Base-by-base conservation (phyloP, 2,113 vertebrate species). In the Takifugu flavidus region DNA sequence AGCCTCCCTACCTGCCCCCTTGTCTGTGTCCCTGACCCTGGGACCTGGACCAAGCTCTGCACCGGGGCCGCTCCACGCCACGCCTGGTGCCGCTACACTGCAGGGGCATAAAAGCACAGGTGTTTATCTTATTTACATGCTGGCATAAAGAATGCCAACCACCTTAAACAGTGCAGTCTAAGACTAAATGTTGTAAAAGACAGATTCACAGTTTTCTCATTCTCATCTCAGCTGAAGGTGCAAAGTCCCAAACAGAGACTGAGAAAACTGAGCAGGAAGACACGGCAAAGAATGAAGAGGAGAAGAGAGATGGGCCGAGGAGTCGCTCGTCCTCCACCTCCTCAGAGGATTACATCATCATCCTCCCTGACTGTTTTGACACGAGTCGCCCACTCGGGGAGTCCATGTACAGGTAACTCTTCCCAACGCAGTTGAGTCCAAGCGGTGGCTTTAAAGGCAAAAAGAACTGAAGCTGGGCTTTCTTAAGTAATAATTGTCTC, bases 311-410 rank as follows among this genome's bases (percentile, higher is more conserved):
- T 0, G 20, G 51, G 71, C 69, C 71, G 27, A 91, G 89, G 67
- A 97, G 95, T 75, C 93, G 96, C 72, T 92, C 87, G 14, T 95
- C 95, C 20, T 96, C 94, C 28, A 86, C 93, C 15, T 95, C 95
- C 1, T 95, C 94, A 0, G 96, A 98, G 80, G 96, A 98, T 77
- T 98, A 96, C 59, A 95, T 98, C 83, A 94, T 98, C 34, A 92
- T 98, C 75, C 92, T 98, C 28, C 96, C 96, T 0, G 96, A 98
- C 74, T 98, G 96, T 79, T 98, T 98, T 56, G 96, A 98, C 75
- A 98, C 94, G 39, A 98, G 91, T 51, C 94, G 96, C 27, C 96
- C 96, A 0, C 84, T 98, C 4, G 94, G 93, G 12, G 95, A 98
- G 68, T 96, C 95, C 55, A 93, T 97, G 94, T 96, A 96, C 53